Base-by-base conservation (phyloP, 2,888 invertebrate genomes). In the Ichneumon xanthorius region DNA sequence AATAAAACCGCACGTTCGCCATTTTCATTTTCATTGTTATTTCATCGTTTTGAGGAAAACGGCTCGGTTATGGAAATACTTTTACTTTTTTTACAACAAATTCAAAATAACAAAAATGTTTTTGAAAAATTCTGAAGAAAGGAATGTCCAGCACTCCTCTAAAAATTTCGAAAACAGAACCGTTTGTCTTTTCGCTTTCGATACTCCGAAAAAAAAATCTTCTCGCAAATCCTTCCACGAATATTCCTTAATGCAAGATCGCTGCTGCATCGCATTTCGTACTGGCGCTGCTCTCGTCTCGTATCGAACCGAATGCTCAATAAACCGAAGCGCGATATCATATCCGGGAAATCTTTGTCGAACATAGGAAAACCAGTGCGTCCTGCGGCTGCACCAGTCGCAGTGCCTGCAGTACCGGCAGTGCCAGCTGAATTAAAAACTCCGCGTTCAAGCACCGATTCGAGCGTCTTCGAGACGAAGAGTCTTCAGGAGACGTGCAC, bases 391-490 rank as follows among this genome's bases (percentile, higher is more conserved):
- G 94, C 88, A 87, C 84, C 90, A 75, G 89, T 91, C 76, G 88
- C 90, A 68, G 78, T 88, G 26, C 95, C 96, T 0, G 94, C 6
- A 33, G 63, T 30, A 30, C 30, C 63, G 22, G 22, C 95, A 40
- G 45, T 85, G 37, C 85, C 88, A 48, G 95, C 95, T 45, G 86
- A 86, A 78, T 53, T 73, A 26, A 80, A 77, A 72, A 65, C 68
- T 95, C 89, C 82, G 33, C 87, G 72, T 89, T 90, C 90, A 91
- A 93, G 45, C 14, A 16, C 81, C 93, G 94, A 88, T 55, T 77
- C 82, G 61, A 84, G 83, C 71, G 63, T 55, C 22, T 76, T 72
- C 70, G 83, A 90, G 77, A 84, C 78, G 73, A 87, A 82, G 53
- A 87, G 75, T 37, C 37, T 80, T 26, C 80, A 73, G 45, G 84